These are phyloP conservation scores for Onychomys leucogaster DNA, from an alignment of 2,797 vertebrate species.

Conservation along the genomic window DNA sequence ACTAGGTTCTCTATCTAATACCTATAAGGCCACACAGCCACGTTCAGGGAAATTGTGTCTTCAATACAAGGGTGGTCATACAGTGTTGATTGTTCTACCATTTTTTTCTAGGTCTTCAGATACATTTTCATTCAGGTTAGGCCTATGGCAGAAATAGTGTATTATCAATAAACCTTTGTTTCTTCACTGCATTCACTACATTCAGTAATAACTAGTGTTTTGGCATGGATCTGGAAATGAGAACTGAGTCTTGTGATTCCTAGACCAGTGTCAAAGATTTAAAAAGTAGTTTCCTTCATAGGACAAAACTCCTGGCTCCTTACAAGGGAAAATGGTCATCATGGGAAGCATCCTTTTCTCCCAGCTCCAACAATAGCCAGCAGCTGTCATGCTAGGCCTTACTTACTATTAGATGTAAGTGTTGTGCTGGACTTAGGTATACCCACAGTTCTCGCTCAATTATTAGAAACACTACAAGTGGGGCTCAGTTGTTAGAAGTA, in stretches of 20 bases:
- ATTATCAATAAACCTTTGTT: not conserved
- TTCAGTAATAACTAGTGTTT: not conserved
- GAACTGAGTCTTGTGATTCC: not conserved
- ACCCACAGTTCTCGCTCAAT: not conserved
- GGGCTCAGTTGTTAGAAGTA: not conserved
- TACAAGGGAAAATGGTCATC: conserved; percentile 20
- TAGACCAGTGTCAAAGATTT: not conserved
- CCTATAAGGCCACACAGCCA: not conserved
- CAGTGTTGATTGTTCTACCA: not conserved
- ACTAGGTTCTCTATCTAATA: not conserved
- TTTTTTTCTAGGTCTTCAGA: not conserved
- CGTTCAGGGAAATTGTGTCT: not conserved
- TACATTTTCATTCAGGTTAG: not conserved
- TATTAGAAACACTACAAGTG: not conserved
- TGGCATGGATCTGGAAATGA: not conserved
- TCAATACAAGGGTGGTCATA: not conserved
- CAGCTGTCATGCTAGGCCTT: not conserved
- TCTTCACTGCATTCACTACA: too few relatives aligned
- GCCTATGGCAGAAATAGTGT: not conserved
- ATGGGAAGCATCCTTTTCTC: not conserved
- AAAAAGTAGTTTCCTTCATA: not conserved
- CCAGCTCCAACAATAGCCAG: not conserved
- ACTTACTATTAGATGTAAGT: not conserved
- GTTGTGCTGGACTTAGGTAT: not conserved
- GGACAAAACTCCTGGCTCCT: not conserved